These are phyloP conservation scores for Macrotis lagotis DNA, from an alignment of 2,113 vertebrate genomes.

Conservation along the genomic window DNA sequence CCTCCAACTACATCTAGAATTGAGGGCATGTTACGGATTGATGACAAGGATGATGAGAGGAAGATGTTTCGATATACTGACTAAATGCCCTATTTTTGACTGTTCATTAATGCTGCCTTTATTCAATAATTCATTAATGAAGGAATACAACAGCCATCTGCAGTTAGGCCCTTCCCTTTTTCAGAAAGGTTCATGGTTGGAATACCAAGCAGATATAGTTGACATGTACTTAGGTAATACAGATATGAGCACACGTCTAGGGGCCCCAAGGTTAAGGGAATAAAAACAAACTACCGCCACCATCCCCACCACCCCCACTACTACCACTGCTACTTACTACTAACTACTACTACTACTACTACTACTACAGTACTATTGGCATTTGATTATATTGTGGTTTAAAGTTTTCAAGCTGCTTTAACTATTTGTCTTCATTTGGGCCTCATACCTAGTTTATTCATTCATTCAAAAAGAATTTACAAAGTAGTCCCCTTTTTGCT, in stretches of 20 bases:
- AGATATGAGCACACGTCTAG: neutral
- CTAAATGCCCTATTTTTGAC: neutral
- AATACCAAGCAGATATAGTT: neutral
- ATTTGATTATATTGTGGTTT: neutral
- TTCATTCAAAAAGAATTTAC: neutral
- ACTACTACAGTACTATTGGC: neutral
- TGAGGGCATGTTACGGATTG: conserved; percentile 29
- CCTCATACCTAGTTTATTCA: neutral
- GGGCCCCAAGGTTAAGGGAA: neutral
- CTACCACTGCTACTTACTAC: neutral
- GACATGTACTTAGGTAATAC: neutral
- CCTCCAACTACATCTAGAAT: neutral
- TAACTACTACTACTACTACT: too few species aligned
- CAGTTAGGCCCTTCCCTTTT: neutral
- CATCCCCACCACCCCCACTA: neutral
- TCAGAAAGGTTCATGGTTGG: neutral
- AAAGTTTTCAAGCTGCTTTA: neutral
- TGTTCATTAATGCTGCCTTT: neutral
- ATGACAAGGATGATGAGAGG: neutral
- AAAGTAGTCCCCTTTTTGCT: neutral
- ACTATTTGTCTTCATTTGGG: neutral
- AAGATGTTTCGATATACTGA: neutral
- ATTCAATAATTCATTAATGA: neutral
- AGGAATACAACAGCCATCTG: neutral
- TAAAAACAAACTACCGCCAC: neutral